A percentile compares a stretch with the other conserved stretches of the same genome.
phyloP scores from a whole-genome alignment of 1,140 invertebrate species.

The Whitmania pigra region DNA sequence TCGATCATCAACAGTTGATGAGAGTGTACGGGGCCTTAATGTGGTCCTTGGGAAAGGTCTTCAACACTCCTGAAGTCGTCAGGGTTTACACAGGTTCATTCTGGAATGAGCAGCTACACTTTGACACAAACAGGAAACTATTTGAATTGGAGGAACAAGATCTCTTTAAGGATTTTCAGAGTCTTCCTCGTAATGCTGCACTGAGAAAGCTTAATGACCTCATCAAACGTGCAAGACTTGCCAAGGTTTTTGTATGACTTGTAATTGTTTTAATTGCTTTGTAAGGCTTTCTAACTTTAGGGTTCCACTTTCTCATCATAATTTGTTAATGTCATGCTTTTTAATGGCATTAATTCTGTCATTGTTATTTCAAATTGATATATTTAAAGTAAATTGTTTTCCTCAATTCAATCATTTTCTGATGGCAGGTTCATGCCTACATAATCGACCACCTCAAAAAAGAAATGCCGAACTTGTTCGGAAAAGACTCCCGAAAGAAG shows the following conservation, averaged over 20 bases:
- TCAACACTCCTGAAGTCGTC: conserved; percentile 96
- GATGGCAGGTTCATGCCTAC: conserved; percentile 77
- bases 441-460: conserved; percentile 85
- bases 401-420: too few species aligned
- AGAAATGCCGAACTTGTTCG: conserved; percentile 86
- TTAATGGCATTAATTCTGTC: too few species aligned
- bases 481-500: conserved; percentile 86
- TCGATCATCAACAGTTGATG: conserved; percentile 96
- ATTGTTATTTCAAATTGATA: too few species aligned
- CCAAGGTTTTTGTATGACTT: conserved; percentile 54
- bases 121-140: conserved; percentile 59
- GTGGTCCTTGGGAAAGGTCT: conserved; percentile 74
- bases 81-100: conserved; percentile 97
- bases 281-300: neutral
- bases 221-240: conserved; percentile 85
- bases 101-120: conserved; percentile 88
- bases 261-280: conserved; percentile 15
- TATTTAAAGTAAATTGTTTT: too few species aligned
- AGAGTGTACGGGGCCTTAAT: conserved; percentile 94
- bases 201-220: conserved; percentile 91
- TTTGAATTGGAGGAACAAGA: conserved; percentile 97
- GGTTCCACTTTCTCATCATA: too few species aligned
- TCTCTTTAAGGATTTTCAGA: conserved; percentile 84
- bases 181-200: conserved; percentile 82
- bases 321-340: too few species aligned